Conservation (phyloP, 2,888 invertebrate genomes). For the Cerceris rybyensis region DNA sequence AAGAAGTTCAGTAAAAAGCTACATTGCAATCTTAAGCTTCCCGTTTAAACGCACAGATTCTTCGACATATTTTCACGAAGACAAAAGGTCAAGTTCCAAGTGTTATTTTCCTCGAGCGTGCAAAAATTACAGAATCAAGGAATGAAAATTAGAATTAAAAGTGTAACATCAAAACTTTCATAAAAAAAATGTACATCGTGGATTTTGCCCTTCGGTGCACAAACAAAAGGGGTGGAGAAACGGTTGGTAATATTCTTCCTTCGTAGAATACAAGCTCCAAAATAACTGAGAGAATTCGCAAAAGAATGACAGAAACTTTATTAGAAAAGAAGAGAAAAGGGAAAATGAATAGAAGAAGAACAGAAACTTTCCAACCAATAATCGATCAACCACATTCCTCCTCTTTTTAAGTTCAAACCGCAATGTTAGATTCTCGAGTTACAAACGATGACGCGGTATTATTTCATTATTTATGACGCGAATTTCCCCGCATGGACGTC, state of each 20-base stretch:
- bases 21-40: too few species aligned
- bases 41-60: too few species aligned
- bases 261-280: not conserved
- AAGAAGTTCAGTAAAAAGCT: not conserved
- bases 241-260: too few species aligned
- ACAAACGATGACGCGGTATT: constrained; percentile 73
- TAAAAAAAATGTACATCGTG: too few species aligned
- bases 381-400: constrained; percentile 48
- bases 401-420: constrained; percentile 6
- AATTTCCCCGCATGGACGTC: constrained; percentile 62
- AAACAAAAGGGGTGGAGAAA: too few species aligned
- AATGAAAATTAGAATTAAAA: too few species aligned
- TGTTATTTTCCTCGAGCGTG: too few species aligned
- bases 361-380: constrained; percentile 32
- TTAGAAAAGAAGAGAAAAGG: not conserved
- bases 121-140: too few species aligned
- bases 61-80: too few species aligned
- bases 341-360: not conserved
- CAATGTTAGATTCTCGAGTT: constrained; percentile 61
- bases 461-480: constrained; percentile 77
- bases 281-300: not conserved
- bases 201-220: too few species aligned
- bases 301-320: not conserved
- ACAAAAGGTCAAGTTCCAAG: too few species aligned
- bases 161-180: too few species aligned